Conservation (phyloP, 2,113 vertebrate species). For the Apeltes quadracus region DNA sequence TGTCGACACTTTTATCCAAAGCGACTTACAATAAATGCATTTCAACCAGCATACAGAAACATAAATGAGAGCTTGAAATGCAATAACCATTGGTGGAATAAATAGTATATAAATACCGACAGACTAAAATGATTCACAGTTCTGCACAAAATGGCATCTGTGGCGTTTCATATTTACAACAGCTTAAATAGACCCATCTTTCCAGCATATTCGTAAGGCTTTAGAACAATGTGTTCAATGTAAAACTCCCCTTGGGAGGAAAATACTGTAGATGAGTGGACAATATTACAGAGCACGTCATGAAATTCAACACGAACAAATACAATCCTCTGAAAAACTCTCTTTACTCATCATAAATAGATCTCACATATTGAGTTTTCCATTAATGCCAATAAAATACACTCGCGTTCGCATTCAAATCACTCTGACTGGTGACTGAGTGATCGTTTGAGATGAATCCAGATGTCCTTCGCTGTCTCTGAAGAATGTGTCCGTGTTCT, state of each 20-base stretch:
- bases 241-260: conserved; percentile 68
- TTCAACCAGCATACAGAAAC: conserved; percentile 15
- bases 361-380: not conserved
- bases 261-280: conserved; percentile 16
- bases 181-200: not conserved
- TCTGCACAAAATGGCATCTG: not conserved
- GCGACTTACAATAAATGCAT: too few relatives aligned
- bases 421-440: not conserved
- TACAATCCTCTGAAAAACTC: not conserved
- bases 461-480: not conserved
- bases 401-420: not conserved
- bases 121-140: conserved; percentile 58
- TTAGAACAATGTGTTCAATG: conserved; percentile 74
- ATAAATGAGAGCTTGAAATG: conserved; percentile 11
- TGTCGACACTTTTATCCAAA: too few relatives aligned
- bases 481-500: conserved; percentile 19
- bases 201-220: conserved; percentile 18
- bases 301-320: not conserved
- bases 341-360: not conserved
- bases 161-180: conserved; percentile 15
- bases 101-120: conserved; percentile 61
- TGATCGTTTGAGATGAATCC: not conserved
- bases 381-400: not conserved
- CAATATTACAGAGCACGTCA: not conserved
- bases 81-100: conserved; percentile 23